phyloP scores from a whole-genome alignment of 1,140 invertebrate genomes.

The Lycorma delicatula region DNA sequence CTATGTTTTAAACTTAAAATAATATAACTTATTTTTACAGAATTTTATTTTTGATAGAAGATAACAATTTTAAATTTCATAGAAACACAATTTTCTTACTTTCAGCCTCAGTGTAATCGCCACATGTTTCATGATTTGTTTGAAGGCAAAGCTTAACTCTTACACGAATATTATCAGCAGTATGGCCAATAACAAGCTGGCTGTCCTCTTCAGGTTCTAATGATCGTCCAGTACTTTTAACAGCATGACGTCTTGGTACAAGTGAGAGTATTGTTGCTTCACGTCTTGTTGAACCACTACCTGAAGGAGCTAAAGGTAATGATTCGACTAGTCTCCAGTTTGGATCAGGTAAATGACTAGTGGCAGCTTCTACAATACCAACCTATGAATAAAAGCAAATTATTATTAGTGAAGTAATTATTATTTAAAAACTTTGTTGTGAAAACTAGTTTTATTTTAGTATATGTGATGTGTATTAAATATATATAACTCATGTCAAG shows the following conservation, averaged over 20 bases:
- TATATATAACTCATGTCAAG: too few relatives aligned
- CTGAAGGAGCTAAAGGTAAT: slow-evolving; percentile 55
- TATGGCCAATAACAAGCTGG: slow-evolving; percentile 40
- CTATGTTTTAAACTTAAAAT: too few relatives aligned
- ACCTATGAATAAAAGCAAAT: slow-evolving; percentile 19
- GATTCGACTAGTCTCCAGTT: slow-evolving; percentile 63
- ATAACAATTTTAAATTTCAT: too few relatives aligned
- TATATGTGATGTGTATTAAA: too few relatives aligned
- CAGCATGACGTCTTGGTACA: slow-evolving; percentile 20
- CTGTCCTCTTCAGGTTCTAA: slow-evolving; percentile 44
- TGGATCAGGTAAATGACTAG: slow-evolving; percentile 42
- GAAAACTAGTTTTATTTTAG: too few relatives aligned
- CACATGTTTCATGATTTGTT: slow-evolving; percentile 67
- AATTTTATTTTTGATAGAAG: too few relatives aligned
- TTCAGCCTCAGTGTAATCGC: slow-evolving; percentile 69
- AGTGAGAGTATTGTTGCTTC: slow-evolving; percentile 43
- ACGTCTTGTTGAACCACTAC: slow-evolving; percentile 52
- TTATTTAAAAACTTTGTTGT: too few relatives aligned
- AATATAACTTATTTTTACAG: too few relatives aligned
- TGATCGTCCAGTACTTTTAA: slow-evolving; percentile 23
- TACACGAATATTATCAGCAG: slow-evolving; percentile 54
- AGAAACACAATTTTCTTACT: slow-evolving; percentile 48
- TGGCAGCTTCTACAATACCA: slow-evolving; percentile 36
- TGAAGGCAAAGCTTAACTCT: slow-evolving; percentile 68
- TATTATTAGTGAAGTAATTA: too few relatives aligned